These are phyloP conservation scores for Pseudoatta argentina DNA, from an alignment of 1,140 invertebrate genomes.

Conservation along the genomic window DNA sequence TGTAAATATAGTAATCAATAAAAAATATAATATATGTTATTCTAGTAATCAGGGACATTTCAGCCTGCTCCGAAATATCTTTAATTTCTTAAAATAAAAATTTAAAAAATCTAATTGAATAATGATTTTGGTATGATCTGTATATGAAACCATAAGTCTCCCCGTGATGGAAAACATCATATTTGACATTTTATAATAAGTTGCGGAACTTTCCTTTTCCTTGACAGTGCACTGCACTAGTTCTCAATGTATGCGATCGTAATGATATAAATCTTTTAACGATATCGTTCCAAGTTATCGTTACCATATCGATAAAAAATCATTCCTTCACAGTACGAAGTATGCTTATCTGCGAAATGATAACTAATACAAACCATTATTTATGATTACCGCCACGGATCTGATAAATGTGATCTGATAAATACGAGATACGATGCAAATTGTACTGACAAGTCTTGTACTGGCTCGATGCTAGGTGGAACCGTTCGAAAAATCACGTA, in stretches of 20 bases:
- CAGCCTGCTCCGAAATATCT: not conserved
- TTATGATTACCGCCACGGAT: conserved; percentile 27
- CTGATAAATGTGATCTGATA: conserved; percentile 44
- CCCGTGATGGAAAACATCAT: not conserved
- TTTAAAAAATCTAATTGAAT: not conserved
- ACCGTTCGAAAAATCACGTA: conserved; percentile 32
- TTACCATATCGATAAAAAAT: conserved; percentile 20
- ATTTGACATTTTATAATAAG: conserved; percentile 4
- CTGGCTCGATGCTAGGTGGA: not conserved
- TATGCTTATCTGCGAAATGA: not conserved
- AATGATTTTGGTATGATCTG: not conserved
- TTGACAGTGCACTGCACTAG: not conserved
- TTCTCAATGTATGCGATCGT: not conserved
- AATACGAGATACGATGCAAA: conserved; percentile 27
- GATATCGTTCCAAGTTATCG: conserved; percentile 14
- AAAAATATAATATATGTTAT: too few species aligned
- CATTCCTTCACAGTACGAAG: not conserved
- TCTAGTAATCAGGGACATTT: too few species aligned
- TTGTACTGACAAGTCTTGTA: not conserved
- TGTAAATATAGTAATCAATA: too few species aligned
- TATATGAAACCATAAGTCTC: not conserved
- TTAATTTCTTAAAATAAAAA: not conserved
- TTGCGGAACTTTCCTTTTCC: not conserved
- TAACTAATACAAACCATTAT: conserved; percentile 41
- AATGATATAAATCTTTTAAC: not conserved